These are phyloP conservation scores for Bacillus rossius DNA, from an alignment of 1,140 invertebrate genomes.

Conservation along the genomic window DNA sequence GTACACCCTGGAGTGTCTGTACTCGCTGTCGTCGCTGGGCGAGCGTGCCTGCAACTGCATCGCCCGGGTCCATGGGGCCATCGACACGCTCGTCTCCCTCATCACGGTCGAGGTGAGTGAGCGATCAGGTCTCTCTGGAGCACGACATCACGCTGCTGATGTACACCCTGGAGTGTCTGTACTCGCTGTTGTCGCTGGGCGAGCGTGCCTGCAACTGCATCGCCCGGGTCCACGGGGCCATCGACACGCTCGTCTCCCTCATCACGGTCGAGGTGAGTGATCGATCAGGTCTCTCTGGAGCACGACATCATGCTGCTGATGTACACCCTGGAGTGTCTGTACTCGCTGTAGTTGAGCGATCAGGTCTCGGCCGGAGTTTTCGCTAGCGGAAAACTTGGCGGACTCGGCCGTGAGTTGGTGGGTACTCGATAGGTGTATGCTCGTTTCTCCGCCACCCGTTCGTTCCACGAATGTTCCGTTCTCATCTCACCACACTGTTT, in stretches of 20 bases:
- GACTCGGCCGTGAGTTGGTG: too few relatives aligned
- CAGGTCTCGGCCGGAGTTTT: too few relatives aligned
- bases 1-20: slow-evolving; percentile 89
- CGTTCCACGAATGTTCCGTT: too few relatives aligned
- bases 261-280: slow-evolving; percentile 69
- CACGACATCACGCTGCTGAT: slow-evolving; percentile 95
- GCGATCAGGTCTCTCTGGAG: too few relatives aligned
- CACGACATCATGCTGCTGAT: slow-evolving; percentile 95
- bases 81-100: slow-evolving; percentile 77
- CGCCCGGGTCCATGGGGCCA: slow-evolving; percentile 71
- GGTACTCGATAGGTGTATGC: too few relatives aligned
- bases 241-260: slow-evolving; percentile 77
- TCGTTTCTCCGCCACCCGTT: too few relatives aligned
- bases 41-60: slow-evolving; percentile 84
- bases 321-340: slow-evolving; percentile 89
- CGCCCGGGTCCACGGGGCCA: slow-evolving; percentile 71
- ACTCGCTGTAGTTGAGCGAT: slow-evolving; percentile 90
- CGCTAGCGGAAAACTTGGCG: too few relatives aligned
- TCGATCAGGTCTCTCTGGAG: too few relatives aligned
- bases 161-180: slow-evolving; percentile 89
- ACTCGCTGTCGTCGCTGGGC: slow-evolving; percentile 88
- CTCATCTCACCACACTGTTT: too few relatives aligned
- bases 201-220: slow-evolving; percentile 84
- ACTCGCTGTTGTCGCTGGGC: slow-evolving; percentile 88
- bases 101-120: slow-evolving; percentile 69